phyloP scores from a whole-genome alignment of 30 jellyfish, hydroid and myxozoan genomes.

The Catostylus mosaicus region DNA sequence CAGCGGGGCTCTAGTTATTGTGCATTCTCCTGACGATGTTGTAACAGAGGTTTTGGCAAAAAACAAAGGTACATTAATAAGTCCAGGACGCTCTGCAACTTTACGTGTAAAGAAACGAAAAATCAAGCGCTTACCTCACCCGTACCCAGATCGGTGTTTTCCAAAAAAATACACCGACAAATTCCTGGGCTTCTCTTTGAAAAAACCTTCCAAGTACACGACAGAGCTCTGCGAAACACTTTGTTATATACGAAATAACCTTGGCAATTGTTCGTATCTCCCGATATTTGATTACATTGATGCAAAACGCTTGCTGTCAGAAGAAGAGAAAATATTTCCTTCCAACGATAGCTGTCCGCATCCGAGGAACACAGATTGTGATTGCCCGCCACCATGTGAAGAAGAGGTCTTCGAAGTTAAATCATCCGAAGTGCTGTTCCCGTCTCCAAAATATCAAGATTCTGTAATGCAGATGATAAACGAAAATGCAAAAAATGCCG shows the following conservation, averaged over 20 bases:
- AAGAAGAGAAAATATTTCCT: neutral
- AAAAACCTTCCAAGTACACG: neutral
- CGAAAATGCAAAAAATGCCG: neutral
- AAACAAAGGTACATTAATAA: neutral
- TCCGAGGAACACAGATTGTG: neutral
- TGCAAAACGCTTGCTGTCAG: neutral
- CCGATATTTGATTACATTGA: neutral
- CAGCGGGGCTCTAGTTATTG: neutral
- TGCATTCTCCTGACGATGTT: neutral
- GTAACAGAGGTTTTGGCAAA: neutral
- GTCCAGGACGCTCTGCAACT: conserved; percentile 22
- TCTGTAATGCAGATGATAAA: neutral
- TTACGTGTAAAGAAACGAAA: conserved; percentile 13
- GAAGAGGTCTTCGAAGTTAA: conserved; percentile 7
- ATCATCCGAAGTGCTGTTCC: neutral
- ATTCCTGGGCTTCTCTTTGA: neutral
- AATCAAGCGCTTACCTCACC: conserved; percentile 23
- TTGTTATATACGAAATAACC: neutral
- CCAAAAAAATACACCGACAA: neutral
- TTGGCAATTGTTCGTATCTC: neutral
- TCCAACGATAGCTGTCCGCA: neutral
- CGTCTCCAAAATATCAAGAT: neutral
- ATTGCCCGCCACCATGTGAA: conserved; percentile 29
- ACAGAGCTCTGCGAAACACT: neutral
- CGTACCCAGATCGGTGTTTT: conserved; percentile 42